phyloP scores from a whole-genome alignment of 2,888 invertebrate genomes.

The Yponomeuta cagnagella region DNA sequence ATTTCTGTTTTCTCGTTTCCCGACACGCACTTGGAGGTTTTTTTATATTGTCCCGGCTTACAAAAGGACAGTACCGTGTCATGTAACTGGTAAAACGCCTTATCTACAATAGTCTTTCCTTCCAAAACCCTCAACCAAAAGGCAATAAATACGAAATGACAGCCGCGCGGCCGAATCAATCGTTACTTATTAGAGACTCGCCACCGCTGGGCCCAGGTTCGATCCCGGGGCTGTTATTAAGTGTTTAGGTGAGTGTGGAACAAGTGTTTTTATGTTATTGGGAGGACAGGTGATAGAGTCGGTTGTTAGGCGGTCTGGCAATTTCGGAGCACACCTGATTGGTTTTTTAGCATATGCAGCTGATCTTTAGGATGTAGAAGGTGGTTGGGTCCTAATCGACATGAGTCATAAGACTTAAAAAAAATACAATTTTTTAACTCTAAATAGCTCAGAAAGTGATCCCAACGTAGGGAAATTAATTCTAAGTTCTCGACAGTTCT shows the following conservation, averaged over 20 bases:
- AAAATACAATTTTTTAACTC: neutral
- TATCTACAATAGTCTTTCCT: slow-evolving; percentile 28
- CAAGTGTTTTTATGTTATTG: slow-evolving; percentile 11
- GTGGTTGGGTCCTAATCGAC: neutral
- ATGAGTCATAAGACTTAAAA: neutral
- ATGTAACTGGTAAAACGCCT: neutral
- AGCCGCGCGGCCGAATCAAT: slow-evolving; percentile 62
- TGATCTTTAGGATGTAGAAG: neutral
- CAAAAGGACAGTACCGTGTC: no score
- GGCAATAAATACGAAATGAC: slow-evolving; percentile 61
- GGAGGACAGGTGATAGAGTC: slow-evolving; percentile 10
- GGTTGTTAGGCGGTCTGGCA: neutral
- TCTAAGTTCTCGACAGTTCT: no score
- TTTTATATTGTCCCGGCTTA: no score
- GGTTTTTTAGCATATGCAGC: neutral
- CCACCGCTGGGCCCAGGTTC: slow-evolving; percentile 28
- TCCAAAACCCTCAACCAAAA: slow-evolving; percentile 24
- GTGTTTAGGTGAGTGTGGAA: slow-evolving; percentile 33
- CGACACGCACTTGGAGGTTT: no score
- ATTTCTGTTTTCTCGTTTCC: no score
- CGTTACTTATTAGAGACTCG: slow-evolving; percentile 51
- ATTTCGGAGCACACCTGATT: neutral
- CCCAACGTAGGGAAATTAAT: no score
- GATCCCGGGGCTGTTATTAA: slow-evolving; percentile 46
- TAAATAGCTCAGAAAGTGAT: no score